Evolutionary conservation across 1,140 invertebrate genomes (phyloP), one percentile per base, ranked within the genome.

Genomic region (Drosophila kurseongensis): DNA sequence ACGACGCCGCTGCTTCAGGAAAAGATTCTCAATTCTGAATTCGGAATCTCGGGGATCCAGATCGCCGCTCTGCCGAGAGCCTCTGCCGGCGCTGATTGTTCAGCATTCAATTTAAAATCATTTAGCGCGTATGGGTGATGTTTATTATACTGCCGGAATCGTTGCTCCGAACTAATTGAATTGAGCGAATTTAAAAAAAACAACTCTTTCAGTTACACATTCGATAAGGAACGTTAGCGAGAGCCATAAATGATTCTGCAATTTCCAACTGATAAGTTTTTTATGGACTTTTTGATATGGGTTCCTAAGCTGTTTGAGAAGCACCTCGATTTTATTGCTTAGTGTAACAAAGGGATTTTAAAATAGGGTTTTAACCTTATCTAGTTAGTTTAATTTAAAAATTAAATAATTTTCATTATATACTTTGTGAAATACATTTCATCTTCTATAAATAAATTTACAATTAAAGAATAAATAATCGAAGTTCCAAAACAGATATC

Each of bases 71-170:
- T 13, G 35, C 13, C 9, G 41, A 6, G 23, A 58, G 27, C 23
- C 32, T 27, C 62, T 52, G 78, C 36, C n/a, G 18, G 35, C 51
- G 52, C 47, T 75, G 80, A 58, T 86, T 88, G 83, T 88, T 88
- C 75, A 86, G 62, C 40, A 76, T 79, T 86, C 47, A 89, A 88
- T 88, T 88, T 73, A 62, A 68, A 78, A 75, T 75, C 42, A 35
- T 68, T 60, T 66, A 52, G 38, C 51, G 40, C 32, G 9, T 41
- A 41, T 60, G 44, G 50, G 23, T 42, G 35, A 1, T 12, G 42
- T 41, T 32, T 40, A 36, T 47, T 60, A 27, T 65, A 48, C 51
- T 77, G 73, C 75, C 84, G 83, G 83, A 88, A 88, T 88, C 61
- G 60, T 69, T 62, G 42, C 56, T 55, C 40, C 55, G 67, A 76